Evolutionary conservation across 2,113 vertebrate species (phyloP), one percentile per base, ranked within the genome.

Genomic region (Lepus timidus): DNA sequence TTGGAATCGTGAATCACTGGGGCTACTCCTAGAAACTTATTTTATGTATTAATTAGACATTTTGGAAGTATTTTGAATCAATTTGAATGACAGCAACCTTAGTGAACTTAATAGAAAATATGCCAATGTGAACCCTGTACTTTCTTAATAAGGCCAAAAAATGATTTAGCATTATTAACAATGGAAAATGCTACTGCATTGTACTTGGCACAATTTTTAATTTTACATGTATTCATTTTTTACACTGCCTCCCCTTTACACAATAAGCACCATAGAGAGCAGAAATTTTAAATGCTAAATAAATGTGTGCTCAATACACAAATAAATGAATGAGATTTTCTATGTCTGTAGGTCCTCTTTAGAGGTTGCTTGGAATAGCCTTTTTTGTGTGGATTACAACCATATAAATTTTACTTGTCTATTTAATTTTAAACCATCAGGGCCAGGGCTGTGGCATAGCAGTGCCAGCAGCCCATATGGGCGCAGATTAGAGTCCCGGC

Each of bases 111-210:
- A 62, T n/a, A 62, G 64, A 78, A 92, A 44, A 49, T 25, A 44
- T 3, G 3, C 14, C 4, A 1, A 9, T 29, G 36, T 3, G 29
- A 84, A 55, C 22, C 20, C 13, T n/a, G 31, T 64, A n/a, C 11
- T 91, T 76, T 91, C 76, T 70, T 92, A 25, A 68, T 25, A n/a
- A 76, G 55, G 55, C 51, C 88, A 91, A 31, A 61, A 25, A 68
- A 87, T 22, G 0, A 67, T 20, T 6, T 5, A 49, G 4, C 49
- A 39, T 55, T 39, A 33, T 75, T 74, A 65, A 29, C 39, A 29
- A 86, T 31, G 25, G 20, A 49, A 79, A 39, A 12, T 12, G 25
- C 78, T 16, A 4, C 36, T 67, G 55, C 29, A 3, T n/a, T 88
- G 17, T 29, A 36, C 31, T 36, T 64, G 33, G 51, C 12, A 74